phyloP scores from a whole-genome alignment of 2,888 invertebrate genomes.

The Rutpela maculata region DNA sequence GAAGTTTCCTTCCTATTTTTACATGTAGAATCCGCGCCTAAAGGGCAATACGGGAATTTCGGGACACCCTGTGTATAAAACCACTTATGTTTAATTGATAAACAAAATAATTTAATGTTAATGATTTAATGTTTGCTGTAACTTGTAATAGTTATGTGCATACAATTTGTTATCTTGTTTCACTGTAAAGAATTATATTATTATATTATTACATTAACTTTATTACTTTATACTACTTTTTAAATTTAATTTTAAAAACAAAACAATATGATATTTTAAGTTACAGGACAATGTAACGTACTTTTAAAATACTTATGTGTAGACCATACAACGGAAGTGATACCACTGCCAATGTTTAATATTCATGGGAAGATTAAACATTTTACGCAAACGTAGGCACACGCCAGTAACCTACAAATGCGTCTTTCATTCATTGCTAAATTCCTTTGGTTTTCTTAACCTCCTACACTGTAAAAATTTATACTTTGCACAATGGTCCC shows the following conservation, averaged over 20 bases:
- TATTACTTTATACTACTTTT: too few relatives aligned
- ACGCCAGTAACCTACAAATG: slow-evolving; percentile 41
- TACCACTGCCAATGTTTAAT: slow-evolving; percentile 37
- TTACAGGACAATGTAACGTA: background rate
- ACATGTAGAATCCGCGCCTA: too few relatives aligned
- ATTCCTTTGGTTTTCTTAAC: slow-evolving; percentile 35
- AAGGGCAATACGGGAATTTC: too few relatives aligned
- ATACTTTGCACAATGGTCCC: background rate
- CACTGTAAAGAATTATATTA: too few relatives aligned
- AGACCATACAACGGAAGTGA: slow-evolving; percentile 40
- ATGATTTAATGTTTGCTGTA: too few relatives aligned
- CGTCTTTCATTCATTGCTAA: slow-evolving; percentile 34
- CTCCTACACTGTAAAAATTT: slow-evolving; percentile 16
- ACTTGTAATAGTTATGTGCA: too few relatives aligned
- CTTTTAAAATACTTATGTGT: slow-evolving; percentile 21
- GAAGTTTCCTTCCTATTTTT: too few relatives aligned
- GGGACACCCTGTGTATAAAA: too few relatives aligned
- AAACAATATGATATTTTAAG: background rate
- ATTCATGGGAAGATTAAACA: slow-evolving; percentile 44
- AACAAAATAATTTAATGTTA: too few relatives aligned
- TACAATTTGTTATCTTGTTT: too few relatives aligned
- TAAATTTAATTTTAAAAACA: background rate
- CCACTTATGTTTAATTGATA: too few relatives aligned
- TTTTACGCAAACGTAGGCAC: slow-evolving; percentile 45
- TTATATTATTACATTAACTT: too few relatives aligned